Conservation (phyloP, 1,140 invertebrate genomes). For the Diabrotica undecimpunctata region DNA sequence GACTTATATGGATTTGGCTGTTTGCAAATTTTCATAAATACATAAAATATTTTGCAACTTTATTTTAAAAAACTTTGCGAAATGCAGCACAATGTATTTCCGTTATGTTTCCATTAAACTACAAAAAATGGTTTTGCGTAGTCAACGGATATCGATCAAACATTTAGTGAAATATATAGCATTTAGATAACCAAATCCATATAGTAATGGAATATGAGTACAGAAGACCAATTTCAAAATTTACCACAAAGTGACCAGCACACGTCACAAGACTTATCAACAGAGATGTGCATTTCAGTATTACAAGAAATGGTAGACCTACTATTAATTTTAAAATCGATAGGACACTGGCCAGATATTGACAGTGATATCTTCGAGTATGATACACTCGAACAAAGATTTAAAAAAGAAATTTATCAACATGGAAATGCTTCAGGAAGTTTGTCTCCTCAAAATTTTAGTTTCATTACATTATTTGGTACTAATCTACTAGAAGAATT, state of each 20-base stretch:
- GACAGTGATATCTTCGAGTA: constrained; percentile 19
- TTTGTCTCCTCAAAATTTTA: constrained; percentile 17
- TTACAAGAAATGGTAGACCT: constrained; percentile 25
- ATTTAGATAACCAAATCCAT: too few species aligned
- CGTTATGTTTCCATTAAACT: too few species aligned
- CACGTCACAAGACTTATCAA: background rate
- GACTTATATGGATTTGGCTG: too few species aligned
- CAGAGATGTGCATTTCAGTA: constrained; percentile 7
- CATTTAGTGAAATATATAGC: background rate
- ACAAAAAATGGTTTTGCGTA: too few species aligned
- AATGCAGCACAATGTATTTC: too few species aligned
- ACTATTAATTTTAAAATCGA: constrained; percentile 23
- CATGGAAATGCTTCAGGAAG: background rate
- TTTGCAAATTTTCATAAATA: too few species aligned
- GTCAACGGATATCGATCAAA: background rate
- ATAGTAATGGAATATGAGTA: too few species aligned
- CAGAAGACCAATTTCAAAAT: too few species aligned
- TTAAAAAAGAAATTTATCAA: background rate
- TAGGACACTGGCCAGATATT: constrained; percentile 19
- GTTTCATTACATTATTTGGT: constrained; percentile 21
- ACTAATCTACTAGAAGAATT: constrained; percentile 24
- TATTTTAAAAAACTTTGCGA: too few species aligned
- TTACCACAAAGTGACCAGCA: too few species aligned
- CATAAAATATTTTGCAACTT: too few species aligned
- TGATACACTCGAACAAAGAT: constrained; percentile 23